Conservation (phyloP, 37 sponge, comb jelly and placozoan genomes). For the Hexactinellida sp. region DNA sequence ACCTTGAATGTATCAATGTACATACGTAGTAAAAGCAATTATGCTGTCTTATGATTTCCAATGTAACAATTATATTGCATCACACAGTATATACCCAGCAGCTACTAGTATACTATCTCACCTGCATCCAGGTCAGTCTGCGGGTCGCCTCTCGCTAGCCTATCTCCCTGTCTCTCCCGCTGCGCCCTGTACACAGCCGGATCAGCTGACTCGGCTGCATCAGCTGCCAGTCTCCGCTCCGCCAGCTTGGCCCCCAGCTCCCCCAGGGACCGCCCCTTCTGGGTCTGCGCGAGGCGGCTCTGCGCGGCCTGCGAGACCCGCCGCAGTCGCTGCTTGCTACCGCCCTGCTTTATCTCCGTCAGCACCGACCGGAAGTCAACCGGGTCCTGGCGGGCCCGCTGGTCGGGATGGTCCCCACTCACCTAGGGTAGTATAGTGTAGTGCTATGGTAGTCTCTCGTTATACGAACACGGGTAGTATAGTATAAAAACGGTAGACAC, state of each 20-base stretch:
- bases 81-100: no score
- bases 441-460: no score
- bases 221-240: neutral
- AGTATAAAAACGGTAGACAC: no score
- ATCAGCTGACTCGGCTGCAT: neutral
- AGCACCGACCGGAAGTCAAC: neutral
- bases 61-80: no score
- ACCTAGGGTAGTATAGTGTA: no score
- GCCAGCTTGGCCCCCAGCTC: neutral
- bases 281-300: neutral
- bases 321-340: neutral
- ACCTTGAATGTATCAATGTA: no score
- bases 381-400: neutral
- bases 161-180: neutral
- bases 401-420: neutral
- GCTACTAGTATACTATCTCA: neutral
- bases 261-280: neutral
- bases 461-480: no score
- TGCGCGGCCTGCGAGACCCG: neutral
- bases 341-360: neutral
- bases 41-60: no score
- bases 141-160: neutral
- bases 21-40: no score
- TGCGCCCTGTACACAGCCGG: neutral
- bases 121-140: slow-evolving; percentile 4